Base-by-base conservation (phyloP, 2,797 vertebrate species). In the Phoeniculus purpureus region DNA sequence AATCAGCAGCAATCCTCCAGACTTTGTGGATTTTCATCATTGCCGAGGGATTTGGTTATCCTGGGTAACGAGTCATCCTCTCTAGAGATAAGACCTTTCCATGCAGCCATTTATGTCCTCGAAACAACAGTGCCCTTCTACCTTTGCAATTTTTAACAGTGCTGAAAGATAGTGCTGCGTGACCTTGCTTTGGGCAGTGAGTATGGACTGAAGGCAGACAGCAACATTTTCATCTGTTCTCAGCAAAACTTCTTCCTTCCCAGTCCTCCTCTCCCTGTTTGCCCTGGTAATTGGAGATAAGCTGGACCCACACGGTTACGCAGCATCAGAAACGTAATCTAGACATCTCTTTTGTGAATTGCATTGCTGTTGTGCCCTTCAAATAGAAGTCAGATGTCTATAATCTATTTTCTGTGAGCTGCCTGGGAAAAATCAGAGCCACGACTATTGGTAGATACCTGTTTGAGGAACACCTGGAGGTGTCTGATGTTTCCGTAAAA, bases 221-320 rank as follows among this genome's bases (percentile, higher is more conserved):
- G 76, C 15, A 79, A 73, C 6, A 2, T 40, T 92, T 94, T 77
- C 32, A 50, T 58, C 34, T 90, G 26, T 82, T 91, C 71, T 86
- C 61, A 58, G 51, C 58, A 90, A 75, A 68, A 27, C 91, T 74
- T 80, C 67, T 91, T 64, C 61, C 37, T 88, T 72, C 47, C 47
- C 29, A 84, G 56, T 54, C 15, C 52, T 90, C 29, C 75, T 78
- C 80, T 92, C 58, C 43, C 37, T 79, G 17, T 67, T 92, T 89
- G 50, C 32, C 92, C 89, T 94, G 91, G 87, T 88, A 88, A 90
- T 23, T 80, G 87, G 78, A 92, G 81, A 88, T 77, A 88, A 91
- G 50, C 45, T 85, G 87, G 85, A 65, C 8, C 13, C 60, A 73
- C 25, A 2, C 3, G 88, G 80, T 87, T 91, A 81, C 34, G 65